A percentile compares a stretch with the other conserved stretches of the same genome.
These are phyloP conservation scores for Apodemus agrarius DNA, from an alignment of 2,797 vertebrate genomes.

Conservation along the genomic window DNA sequence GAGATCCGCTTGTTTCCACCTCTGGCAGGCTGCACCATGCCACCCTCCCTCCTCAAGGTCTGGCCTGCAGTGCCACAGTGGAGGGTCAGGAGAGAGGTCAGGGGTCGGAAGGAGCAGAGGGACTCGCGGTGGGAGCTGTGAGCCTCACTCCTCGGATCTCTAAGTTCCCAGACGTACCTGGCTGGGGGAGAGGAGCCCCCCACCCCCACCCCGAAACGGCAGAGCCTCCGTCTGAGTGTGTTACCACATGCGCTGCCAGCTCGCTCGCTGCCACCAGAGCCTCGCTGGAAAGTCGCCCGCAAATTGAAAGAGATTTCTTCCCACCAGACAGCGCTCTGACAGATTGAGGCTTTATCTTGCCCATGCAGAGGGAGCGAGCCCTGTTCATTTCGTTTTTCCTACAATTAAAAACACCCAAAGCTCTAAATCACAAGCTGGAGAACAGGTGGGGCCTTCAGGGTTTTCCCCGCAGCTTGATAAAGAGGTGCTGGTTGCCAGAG, in stretches of 20 bases:
- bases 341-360: conserved; percentile 69
- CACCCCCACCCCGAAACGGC: not conserved
- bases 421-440: conserved; percentile 74
- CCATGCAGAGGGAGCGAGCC: conserved; percentile 59
- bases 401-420: conserved; percentile 56
- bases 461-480: conserved; percentile 67
- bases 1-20: no score
- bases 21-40: no score
- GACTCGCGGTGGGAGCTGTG: not conserved
- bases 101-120: no score
- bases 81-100: not conserved
- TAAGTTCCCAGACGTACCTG: no score
- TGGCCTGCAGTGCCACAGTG: not conserved
- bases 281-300: not conserved
- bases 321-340: conserved; percentile 44
- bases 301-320: conserved; percentile 75
- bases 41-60: no score
- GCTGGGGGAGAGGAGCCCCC: no score
- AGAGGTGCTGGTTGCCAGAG: conserved; percentile 50
- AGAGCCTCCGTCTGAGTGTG: not conserved
- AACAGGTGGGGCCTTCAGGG: conserved; percentile 64
- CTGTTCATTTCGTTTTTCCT: conserved; percentile 71
- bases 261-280: not conserved
- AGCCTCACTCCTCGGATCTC: not conserved
- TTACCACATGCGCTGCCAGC: not conserved